A percentile compares a stretch with the other conserved stretches of the same genome.
Evolutionary conservation across 2,888 invertebrate genomes (phyloP).

Genomic region (Sthenelais limicola): DNA sequence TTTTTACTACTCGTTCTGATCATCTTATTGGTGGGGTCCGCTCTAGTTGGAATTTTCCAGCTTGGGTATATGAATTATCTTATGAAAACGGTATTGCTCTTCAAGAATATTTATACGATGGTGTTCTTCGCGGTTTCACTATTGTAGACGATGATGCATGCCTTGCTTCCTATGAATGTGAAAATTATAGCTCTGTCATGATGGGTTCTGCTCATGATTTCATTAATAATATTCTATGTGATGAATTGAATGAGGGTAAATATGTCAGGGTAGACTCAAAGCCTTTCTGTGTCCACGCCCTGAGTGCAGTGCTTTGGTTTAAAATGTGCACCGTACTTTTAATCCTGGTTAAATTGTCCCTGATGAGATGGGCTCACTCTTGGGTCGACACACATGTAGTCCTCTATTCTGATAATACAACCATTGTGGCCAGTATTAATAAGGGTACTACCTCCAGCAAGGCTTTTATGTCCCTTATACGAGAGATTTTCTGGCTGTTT

Average conservation of each 20-base stretch:
- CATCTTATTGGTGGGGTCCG: neutral
- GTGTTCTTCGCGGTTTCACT: neutral
- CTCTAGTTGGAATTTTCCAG: neutral
- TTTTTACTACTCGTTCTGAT: too few species aligned
- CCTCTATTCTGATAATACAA: neutral
- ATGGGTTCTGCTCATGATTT: neutral
- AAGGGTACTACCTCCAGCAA: neutral
- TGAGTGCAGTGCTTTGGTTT: neutral
- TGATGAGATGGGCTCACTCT: neutral
- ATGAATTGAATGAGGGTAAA: neutral
- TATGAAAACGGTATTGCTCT: neutral
- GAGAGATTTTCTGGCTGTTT: neutral
- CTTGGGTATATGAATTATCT: neutral
- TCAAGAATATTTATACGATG: neutral
- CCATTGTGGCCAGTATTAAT: neutral
- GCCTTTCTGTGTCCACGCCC: neutral
- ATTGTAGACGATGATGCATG: neutral
- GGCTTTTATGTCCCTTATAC: neutral
- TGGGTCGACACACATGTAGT: neutral
- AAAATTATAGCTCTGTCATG: neutral
- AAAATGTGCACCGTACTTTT: neutral
- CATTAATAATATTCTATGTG: neutral
- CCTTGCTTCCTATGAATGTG: neutral
- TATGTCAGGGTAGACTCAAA: neutral
- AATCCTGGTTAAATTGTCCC: neutral